Percentiles rank a stretch among this genome's conserved stretches.
These are phyloP conservation scores for Cyanocitta stelleri DNA, from an alignment of 2,113 vertebrate species.

Conservation along the genomic window DNA sequence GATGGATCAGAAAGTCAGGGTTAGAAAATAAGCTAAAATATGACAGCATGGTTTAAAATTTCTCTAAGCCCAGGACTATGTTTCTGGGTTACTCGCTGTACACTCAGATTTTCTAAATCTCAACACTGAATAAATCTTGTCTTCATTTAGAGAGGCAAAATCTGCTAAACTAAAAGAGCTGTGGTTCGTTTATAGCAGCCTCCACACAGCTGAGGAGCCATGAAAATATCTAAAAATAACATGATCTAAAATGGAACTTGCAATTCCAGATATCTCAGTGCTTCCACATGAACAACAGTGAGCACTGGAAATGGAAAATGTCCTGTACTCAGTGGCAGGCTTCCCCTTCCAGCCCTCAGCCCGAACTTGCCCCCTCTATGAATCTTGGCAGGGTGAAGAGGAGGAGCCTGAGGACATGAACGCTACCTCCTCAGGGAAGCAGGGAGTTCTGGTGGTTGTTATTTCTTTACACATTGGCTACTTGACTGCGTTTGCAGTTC, in stretches of 20 bases:
- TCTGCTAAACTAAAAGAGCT: not conserved
- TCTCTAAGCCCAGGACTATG: not conserved
- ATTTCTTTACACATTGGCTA: not conserved
- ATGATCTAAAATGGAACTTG: not conserved
- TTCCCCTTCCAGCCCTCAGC: not conserved
- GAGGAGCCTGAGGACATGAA: not conserved
- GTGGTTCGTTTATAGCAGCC: not conserved
- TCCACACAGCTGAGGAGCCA: not conserved
- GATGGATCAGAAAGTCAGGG: slow-evolving; percentile 15
- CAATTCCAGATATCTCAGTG: not conserved
- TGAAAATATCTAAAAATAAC: slow-evolving; percentile 22
- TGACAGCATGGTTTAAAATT: not conserved
- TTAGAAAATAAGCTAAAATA: slow-evolving; percentile 16
- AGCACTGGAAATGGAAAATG: not conserved
- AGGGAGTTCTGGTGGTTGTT: not conserved
- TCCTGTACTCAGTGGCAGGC: not conserved
- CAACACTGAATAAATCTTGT: not conserved
- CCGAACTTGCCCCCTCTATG: not conserved
- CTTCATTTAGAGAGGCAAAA: not conserved
- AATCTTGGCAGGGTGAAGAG: not conserved
- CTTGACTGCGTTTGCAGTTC: not conserved
- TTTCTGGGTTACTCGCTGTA: not conserved
- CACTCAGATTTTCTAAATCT: not conserved
- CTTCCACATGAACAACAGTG: not conserved
- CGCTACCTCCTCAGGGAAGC: not conserved